These are phyloP conservation scores for Elymnias hypermnestra DNA, from an alignment of 1,140 invertebrate genomes.

Conservation along the genomic window DNA sequence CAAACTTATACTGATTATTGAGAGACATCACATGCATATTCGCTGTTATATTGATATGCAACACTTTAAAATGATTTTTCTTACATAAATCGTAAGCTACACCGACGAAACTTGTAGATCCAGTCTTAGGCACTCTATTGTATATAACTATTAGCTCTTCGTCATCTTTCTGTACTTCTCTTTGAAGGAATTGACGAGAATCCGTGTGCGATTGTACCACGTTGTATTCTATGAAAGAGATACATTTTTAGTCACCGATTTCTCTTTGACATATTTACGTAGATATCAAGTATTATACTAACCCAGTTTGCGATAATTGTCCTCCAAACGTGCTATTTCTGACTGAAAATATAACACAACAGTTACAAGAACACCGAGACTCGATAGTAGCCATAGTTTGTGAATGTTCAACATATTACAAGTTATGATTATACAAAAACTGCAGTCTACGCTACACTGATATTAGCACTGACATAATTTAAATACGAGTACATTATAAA, in stretches of 20 bases:
- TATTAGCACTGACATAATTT: constrained; percentile 50
- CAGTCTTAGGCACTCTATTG: constrained; percentile 99
- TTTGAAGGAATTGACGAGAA: constrained; percentile 53
- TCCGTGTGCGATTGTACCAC: constrained; percentile 48
- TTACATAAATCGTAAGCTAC: constrained; percentile 97
- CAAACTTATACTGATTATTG: constrained; percentile 94
- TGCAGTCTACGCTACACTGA: constrained; percentile 30
- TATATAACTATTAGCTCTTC: constrained; percentile 91
- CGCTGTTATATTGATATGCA: constrained; percentile 97
- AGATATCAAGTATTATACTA: constrained; percentile 16
- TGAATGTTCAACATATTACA: constrained; percentile 61
- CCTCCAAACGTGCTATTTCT: constrained; percentile 59
- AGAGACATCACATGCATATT: constrained; percentile 96
- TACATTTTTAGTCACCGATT: constrained; percentile 8
- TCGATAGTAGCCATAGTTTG: constrained; percentile 63
- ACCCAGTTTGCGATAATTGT: constrained; percentile 57
- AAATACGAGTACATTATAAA: constrained; percentile 47
- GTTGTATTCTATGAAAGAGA: constrained; percentile 58
- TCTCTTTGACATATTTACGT: constrained; percentile 6
- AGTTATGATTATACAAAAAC: constrained; percentile 21
- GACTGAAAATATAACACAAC: constrained; percentile 66
- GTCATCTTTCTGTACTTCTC: constrained; percentile 50
- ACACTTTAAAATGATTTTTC: constrained; percentile 88
- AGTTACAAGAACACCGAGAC: constrained; percentile 60
- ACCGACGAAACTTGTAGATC: constrained; percentile 98